Conservation (phyloP, 1,140 invertebrate species). For the Lepeophtheirus salmonis region DNA sequence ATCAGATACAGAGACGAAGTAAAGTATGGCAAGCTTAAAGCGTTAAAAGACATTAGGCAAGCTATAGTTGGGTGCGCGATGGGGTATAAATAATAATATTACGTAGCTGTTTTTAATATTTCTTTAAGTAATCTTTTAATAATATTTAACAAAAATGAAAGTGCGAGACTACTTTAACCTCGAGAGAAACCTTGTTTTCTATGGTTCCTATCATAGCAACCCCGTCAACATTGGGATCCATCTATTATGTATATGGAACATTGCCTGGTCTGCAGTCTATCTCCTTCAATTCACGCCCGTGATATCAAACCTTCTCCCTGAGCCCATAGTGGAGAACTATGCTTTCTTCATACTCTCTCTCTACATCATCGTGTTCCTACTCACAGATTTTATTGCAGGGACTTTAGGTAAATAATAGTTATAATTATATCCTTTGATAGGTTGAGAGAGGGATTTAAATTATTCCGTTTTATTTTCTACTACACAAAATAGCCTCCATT, state of each 20-base stretch:
- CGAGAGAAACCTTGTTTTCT: slow-evolving; percentile 22
- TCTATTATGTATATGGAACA: slow-evolving; percentile 23
- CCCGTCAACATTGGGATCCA: slow-evolving; percentile 22
- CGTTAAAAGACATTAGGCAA: too few species aligned
- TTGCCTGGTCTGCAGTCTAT: slow-evolving; percentile 21
- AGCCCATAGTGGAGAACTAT: background rate
- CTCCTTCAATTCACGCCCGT: slow-evolving; percentile 20
- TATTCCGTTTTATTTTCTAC: slow-evolving; percentile 17
- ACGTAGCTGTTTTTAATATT: too few species aligned
- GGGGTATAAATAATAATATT: too few species aligned
- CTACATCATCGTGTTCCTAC: background rate
- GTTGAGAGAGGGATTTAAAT: background rate
- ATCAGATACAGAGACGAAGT: too few species aligned
- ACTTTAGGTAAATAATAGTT: slow-evolving; percentile 22
- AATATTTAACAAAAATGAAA: background rate
- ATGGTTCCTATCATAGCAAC: slow-evolving; percentile 23
- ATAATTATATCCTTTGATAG: background rate
- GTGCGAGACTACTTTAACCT: slow-evolving; percentile 8
- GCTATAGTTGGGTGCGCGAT: too few species aligned
- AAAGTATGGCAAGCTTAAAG: too few species aligned
- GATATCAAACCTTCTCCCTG: background rate
- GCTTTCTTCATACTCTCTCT: background rate
- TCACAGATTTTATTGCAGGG: slow-evolving; percentile 17
- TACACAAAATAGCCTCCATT: slow-evolving; percentile 20
- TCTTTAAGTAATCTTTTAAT: too few species aligned